Evolutionary conservation across 2,888 invertebrate genomes (phyloP), one percentile per base, ranked within the genome.

Genomic region (Ectemnius lituratus): DNA sequence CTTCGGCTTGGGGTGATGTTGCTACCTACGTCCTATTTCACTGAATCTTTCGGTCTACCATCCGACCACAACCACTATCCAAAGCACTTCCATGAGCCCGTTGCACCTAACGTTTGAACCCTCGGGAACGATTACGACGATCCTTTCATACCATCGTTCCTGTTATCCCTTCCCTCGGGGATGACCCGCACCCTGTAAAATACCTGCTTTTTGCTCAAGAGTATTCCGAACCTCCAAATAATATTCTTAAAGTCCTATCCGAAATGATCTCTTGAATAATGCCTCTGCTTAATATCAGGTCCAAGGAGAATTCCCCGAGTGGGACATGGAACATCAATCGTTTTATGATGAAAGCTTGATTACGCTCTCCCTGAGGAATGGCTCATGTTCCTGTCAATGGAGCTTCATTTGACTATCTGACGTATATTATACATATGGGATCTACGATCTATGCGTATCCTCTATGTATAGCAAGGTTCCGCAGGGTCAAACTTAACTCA

Each of bases 61-160:
- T 37, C 37, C 37, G 11, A 11, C 37, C 37, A 37, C 37, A 37
- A 37, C 37, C 11, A 37, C 37, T 37, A 37, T 37, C 37, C 37
- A 37, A 37, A 37, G 8, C 23, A 23, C 37, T 37, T 37, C 2
- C 37, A 37, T 11, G 37, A 37, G 11, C 37, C 61, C 64, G 76
- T 64, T 76, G 67, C 76, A 67, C 57, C 75, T 66, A 69, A 64
- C 75, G 66, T 70, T 71, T 56, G 59, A 58, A 72, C 86, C 77
- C 73, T 14, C 23, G 83, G 79, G 86, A 66, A 61, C 80, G 83
- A 87, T 87, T 83, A 83, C 79, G 85, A 85, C 84, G 87, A 86
- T 86, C 85, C 85, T 84, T 86, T 85, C 82, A 83, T 83, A 78
- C 79, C 75, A 78, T 78, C 70, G n/a, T 76, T 61, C 85, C 82